Evolutionary conservation across 2,113 vertebrate species (phyloP), one percentile per base, ranked within the genome.

Genomic region (Cyanoliseus patagonus): DNA sequence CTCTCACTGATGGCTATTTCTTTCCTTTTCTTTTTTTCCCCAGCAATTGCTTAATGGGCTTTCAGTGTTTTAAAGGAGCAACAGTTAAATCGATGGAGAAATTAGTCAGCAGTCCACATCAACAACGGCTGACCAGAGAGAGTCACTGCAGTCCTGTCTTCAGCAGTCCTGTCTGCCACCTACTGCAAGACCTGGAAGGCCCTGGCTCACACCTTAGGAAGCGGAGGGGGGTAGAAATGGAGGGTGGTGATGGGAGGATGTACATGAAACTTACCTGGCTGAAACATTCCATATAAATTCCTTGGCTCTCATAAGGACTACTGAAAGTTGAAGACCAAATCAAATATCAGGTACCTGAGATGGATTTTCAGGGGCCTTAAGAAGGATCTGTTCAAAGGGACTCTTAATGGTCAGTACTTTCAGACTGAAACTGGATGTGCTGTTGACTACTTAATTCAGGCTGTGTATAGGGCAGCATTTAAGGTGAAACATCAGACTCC

Each of bases 51-150:
- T 25, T 59, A 83, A 59, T 25, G 49, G 73, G 46, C 66, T 93
- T 96, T 42, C 83, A 87, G 62, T 39, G 46, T 88, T 94, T 72
- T 62, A 70, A 89, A 80, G 51, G 57, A 94, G 63, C 62, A 81
- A 62, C 66, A 61, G 25, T 53, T 64, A 39, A 88, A 73, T 17
- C 0, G 0, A 22, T 11, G 11, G 68, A 90, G 51, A 85, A 88
- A 16, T 76, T 83, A 37, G 27, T 37, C 57, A 72, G 7, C 83
- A 67, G 55, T 55, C 30, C 76, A 55, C 51, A 85, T 55, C 0
- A 1, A 67, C 53, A 86, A 42, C 53, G 81, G 19, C 51, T 77
- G 85, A 86, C 49, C 62, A 55, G 55, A 77, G 2, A 44, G 52
- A 88, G 64, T 53, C 82, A 55, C 17, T 4, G 2, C 30, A 88